phyloP scores from a whole-genome alignment of 1,140 invertebrate species.

The Tribolium madens region DNA sequence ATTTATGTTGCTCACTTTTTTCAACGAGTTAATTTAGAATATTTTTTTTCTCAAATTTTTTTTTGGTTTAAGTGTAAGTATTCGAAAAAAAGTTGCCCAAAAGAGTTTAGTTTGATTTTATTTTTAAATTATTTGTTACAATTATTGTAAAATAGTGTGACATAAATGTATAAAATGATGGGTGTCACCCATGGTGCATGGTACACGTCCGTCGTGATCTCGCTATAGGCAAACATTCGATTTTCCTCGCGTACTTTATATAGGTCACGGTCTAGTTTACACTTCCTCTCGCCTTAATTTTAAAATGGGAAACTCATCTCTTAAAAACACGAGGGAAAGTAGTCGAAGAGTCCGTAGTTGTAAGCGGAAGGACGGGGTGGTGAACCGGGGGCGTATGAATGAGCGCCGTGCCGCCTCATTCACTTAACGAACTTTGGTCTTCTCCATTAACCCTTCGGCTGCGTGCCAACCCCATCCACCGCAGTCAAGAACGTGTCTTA shows the following conservation, averaged over 20 bases:
- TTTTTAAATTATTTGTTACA: too few species aligned
- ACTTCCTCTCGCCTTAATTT: slow-evolving; percentile 59
- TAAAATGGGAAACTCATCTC: slow-evolving; percentile 60
- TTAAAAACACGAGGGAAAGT: slow-evolving; percentile 56
- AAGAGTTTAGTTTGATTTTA: too few species aligned
- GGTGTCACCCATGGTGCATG: neutral
- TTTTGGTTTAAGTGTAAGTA: too few species aligned
- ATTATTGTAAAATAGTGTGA: too few species aligned
- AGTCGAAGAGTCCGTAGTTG: slow-evolving; percentile 45
- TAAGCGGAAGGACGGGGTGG: slow-evolving; percentile 38
- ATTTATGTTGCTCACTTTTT: too few species aligned
- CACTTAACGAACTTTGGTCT: slow-evolving; percentile 46
- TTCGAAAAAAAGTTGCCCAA: too few species aligned
- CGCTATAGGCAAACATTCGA: neutral
- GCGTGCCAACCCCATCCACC: neutral
- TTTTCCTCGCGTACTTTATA: slow-evolving; percentile 19
- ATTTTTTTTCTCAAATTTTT: too few species aligned
- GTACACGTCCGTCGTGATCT: neutral
- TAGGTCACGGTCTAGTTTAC: slow-evolving; percentile 59
- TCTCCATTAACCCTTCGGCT: slow-evolving; percentile 29
- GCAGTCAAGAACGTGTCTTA: slow-evolving; percentile 24
- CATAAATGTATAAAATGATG: neutral
- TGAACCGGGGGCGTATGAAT: slow-evolving; percentile 32
- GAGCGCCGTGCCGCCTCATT: slow-evolving; percentile 41
- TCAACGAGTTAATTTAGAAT: too few species aligned